Base-by-base conservation (phyloP, 2,888 invertebrate genomes). In the Andrena camellia region DNA sequence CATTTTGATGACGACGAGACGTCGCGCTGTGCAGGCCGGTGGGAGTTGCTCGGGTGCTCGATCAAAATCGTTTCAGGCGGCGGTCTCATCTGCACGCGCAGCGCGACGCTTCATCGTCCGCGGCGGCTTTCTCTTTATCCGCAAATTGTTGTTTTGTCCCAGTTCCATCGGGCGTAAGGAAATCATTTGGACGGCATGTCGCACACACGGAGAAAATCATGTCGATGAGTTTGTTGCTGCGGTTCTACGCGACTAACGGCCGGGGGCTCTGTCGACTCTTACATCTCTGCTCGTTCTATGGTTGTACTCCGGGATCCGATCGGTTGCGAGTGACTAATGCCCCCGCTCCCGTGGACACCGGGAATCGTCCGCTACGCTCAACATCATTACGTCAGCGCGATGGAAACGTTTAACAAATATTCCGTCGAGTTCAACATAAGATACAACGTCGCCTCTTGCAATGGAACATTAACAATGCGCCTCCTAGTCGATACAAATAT, bases 121-220 rank as follows among this genome's bases (percentile, higher is more conserved):
- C 29, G 81, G 62, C 63, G 81, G 62, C 63, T 29, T 71, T 70
- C 62, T 52, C 35, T 78, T 23, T 57, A 72, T 54, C 59, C 64
- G 42, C 66, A 60, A 83, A 83, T 80, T 76, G 57, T 76, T 79
- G 63, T 78, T 71, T 70, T 35, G 62, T 33, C 76, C 62, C 63
- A 73, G 66, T 83, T 78, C 31, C 64, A 48, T 60, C 31, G 62
- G 66, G 48, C 26, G 10, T 57, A 54, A 29, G 60, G 71, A 77
- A 63, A 54, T 73, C 35, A 54, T 67, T 42, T 85, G 84, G 85
- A 85, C 84, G 85, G 85, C 66, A 81, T 73, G 75, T 69, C 63
- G 71, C 80, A 59, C 68, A 35, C 77, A 54, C 68, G 23, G 75
- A 68, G 83, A 80, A 83, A 76, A 73, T 72, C 54, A 66, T 73